Conservation (phyloP, 2,113 vertebrate genomes). For the Lepidothrix coronata region DNA sequence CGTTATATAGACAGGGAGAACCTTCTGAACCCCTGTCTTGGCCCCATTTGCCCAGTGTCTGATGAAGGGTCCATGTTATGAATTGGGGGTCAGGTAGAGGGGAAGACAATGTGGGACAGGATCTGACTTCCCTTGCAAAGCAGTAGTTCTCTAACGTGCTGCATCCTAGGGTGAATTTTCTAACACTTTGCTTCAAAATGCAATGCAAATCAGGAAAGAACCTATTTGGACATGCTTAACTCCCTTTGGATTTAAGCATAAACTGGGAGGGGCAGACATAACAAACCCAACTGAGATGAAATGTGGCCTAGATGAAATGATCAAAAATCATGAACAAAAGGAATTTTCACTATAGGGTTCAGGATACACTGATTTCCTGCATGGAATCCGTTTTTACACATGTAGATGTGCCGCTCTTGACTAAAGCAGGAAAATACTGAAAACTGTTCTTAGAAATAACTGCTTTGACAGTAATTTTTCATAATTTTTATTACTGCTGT, state of each 20-base stretch:
- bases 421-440: background rate
- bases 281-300: background rate
- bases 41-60: background rate
- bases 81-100: accelerated
- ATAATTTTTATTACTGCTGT: accelerated
- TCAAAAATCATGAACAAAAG: background rate
- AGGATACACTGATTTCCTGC: background rate
- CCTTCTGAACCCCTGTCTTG: background rate
- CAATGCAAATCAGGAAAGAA: background rate
- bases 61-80: background rate
- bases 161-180: background rate
- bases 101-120: no score
- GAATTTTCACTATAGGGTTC: background rate
- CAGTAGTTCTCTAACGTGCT: background rate
- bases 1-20: background rate
- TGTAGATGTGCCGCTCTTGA: background rate
- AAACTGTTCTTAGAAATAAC: background rate
- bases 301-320: background rate
- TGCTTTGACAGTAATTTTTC: background rate
- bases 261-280: background rate
- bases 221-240: background rate
- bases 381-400: background rate
- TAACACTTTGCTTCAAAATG: background rate
- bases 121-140: background rate
- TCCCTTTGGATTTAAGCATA: background rate